A percentile compares a stretch with the other conserved stretches of the same genome.
Evolutionary conservation across 1,140 invertebrate genomes (phyloP).

Genomic region (Danaus melanippus): DNA sequence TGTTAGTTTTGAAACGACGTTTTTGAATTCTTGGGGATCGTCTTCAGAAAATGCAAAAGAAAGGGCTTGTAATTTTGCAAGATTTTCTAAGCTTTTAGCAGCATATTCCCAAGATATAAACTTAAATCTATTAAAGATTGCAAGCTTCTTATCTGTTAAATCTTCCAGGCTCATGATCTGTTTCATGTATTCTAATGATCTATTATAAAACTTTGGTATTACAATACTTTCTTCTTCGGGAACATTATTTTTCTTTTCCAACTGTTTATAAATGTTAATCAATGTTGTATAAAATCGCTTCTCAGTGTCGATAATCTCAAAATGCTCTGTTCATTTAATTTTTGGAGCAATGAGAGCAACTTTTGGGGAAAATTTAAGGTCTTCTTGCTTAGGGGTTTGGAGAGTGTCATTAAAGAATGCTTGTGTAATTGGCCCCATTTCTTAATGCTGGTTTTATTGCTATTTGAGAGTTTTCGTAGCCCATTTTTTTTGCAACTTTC

Average conservation of each 20-base stretch:
- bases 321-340: no score
- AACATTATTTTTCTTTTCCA: no score
- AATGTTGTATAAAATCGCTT: no score
- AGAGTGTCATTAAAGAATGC: no score
- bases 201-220: constrained; percentile 33
- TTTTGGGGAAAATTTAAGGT: no score
- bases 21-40: constrained; percentile 27
- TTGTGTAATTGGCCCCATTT: no score
- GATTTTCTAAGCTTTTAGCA: constrained; percentile 23
- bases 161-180: constrained; percentile 42
- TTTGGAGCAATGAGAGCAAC: no score
- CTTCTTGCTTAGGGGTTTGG: no score
- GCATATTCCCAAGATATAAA: constrained; percentile 42
- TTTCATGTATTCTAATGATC: constrained; percentile 20
- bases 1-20: constrained; percentile 9
- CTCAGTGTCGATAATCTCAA: no score
- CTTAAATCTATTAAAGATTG: constrained; percentile 34
- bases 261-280: neutral
- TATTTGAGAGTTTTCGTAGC: no score
- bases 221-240: constrained; percentile 21
- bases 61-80: constrained; percentile 46
- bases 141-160: constrained; percentile 28
- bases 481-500: no score
- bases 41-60: constrained; percentile 32
- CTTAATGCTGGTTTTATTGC: no score